These are phyloP conservation scores for Donacobius atricapilla DNA, from an alignment of 2,113 vertebrate genomes.

Conservation along the genomic window DNA sequence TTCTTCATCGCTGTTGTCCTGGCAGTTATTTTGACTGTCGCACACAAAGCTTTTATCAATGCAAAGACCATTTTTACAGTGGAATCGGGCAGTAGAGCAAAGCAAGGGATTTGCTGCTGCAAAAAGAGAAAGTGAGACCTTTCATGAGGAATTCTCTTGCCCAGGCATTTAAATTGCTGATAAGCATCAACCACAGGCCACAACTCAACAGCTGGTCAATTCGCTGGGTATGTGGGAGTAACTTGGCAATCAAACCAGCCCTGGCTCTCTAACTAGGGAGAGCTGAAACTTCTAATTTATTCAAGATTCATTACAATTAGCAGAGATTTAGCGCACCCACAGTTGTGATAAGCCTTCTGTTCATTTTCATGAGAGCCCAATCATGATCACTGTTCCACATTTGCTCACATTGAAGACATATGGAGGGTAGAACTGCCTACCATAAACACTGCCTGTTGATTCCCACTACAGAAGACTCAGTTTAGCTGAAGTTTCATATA, in stretches of 20 bases:
- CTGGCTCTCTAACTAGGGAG: neutral
- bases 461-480: neutral
- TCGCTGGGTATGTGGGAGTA: neutral
- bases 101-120: slow-evolving; percentile 90
- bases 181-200: neutral
- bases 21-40: slow-evolving; percentile 93
- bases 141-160: neutral
- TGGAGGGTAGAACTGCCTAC: neutral
- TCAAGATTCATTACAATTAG: neutral
- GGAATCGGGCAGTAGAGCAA: slow-evolving; percentile 92
- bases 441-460: neutral
- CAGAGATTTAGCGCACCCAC: neutral
- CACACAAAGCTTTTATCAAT: slow-evolving; percentile 97
- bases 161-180: neutral
- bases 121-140: slow-evolving; percentile 27
- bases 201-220: neutral
- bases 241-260: neutral
- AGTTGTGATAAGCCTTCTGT: neutral
- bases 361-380: neutral
- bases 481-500: neutral
- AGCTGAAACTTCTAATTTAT: neutral
- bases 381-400: neutral
- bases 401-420: neutral
- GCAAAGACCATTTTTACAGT: slow-evolving; percentile 92
- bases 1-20: slow-evolving; percentile 95